phyloP scores from a whole-genome alignment of 2,888 invertebrate species.

The Drosophila helvetica region DNA sequence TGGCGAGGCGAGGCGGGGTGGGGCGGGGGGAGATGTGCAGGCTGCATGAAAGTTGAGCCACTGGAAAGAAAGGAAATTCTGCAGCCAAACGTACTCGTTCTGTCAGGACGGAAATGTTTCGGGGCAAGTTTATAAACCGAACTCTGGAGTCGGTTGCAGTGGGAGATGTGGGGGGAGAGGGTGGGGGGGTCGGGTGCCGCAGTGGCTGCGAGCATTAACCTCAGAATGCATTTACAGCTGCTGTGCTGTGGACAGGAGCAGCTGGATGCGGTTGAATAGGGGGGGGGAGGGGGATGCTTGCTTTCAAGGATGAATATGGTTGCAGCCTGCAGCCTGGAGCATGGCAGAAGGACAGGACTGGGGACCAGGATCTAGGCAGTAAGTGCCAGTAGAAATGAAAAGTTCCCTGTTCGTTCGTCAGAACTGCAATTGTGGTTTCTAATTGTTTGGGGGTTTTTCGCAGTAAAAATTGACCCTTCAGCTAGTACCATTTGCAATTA shows the following conservation, averaged over 20 bases:
- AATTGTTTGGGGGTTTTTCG: constrained; percentile 74
- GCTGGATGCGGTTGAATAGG: constrained; percentile 23
- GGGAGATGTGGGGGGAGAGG: too few species aligned
- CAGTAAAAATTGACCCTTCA: constrained; percentile 75
- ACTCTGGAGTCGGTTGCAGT: constrained; percentile 8
- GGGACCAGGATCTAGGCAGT: constrained; percentile 22
- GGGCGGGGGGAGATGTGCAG: background rate
- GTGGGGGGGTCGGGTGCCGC: constrained; percentile 6
- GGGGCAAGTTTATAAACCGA: constrained; percentile 69
- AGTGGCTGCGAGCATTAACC: constrained; percentile 66
- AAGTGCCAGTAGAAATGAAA: constrained; percentile 72
- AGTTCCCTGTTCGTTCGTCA: constrained; percentile 61
- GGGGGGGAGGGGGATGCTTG: constrained; percentile 8
- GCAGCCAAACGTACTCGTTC: constrained; percentile 54
- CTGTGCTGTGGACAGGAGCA: constrained; percentile 3
- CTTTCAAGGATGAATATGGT: too few species aligned
- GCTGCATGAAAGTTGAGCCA: constrained; percentile 36
- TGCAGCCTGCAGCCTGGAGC: constrained; percentile 34
- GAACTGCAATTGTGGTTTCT: constrained; percentile 72
- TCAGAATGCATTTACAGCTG: constrained; percentile 68
- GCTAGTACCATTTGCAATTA: constrained; percentile 15
- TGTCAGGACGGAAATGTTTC: constrained; percentile 54
- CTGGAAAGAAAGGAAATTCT: constrained; percentile 49
- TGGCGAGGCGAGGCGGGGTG: constrained; percentile 5
- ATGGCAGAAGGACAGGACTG: background rate